A percentile compares a stretch with the other conserved stretches of the same genome.
These are phyloP conservation scores for Teleiodes luculella DNA, from an alignment of 2,888 invertebrate species.

Conservation along the genomic window DNA sequence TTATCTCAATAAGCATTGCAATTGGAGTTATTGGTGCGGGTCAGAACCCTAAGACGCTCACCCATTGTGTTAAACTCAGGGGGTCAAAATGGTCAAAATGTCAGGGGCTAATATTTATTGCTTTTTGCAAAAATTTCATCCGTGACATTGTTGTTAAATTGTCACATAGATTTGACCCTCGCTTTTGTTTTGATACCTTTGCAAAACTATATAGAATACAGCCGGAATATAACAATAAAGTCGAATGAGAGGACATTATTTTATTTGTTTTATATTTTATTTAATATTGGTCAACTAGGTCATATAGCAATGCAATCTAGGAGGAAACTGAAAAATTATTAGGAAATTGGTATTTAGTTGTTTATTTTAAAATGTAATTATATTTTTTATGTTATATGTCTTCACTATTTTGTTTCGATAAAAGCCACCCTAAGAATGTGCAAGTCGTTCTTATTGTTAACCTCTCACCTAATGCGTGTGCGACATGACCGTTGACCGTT, in stretches of 20 bases:
- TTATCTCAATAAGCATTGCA: conserved; percentile 67
- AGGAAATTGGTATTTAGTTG: too few species aligned
- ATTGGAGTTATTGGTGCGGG: conserved; percentile 69
- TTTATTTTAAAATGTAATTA: too few species aligned
- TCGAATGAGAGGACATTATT: not conserved
- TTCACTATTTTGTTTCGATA: too few species aligned
- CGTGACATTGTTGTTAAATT: conserved; percentile 51
- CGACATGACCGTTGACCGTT: conserved; percentile 63
- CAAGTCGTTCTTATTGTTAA: conserved; percentile 45
- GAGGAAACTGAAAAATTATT: too few species aligned
- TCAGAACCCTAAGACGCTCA: conserved; percentile 65
- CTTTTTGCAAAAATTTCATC: conserved; percentile 55
- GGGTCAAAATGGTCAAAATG: conserved; percentile 62
- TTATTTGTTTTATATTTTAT: not conserved
- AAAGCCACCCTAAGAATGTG: too few species aligned
- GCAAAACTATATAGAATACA: not conserved
- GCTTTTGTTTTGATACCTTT: conserved; percentile 13
- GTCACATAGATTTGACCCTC: conserved; percentile 24
- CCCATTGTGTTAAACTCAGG: conserved; percentile 45
- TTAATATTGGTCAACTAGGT: too few species aligned
- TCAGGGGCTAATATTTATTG: conserved; percentile 65
- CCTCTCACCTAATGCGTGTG: conserved; percentile 62
- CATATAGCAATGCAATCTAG: too few species aligned
- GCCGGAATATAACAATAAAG: not conserved
- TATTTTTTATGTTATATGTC: too few species aligned